Conservation (phyloP, 1,140 invertebrate species). For the Euschistus heros region DNA sequence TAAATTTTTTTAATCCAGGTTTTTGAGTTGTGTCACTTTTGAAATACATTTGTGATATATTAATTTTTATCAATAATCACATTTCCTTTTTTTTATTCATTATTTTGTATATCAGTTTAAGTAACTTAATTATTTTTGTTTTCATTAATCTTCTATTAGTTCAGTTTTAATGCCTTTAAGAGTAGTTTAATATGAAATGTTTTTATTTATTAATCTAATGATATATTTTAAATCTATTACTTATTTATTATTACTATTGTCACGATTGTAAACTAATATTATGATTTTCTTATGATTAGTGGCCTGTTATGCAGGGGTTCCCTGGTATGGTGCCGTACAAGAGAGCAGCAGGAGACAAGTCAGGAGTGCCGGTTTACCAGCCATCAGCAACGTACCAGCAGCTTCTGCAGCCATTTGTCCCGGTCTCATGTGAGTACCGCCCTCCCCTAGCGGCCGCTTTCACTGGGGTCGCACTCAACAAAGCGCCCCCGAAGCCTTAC, state of each 20-base stretch:
- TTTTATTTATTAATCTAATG: too few species aligned
- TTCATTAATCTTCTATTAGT: too few species aligned
- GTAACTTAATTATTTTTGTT: too few species aligned
- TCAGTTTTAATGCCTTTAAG: too few species aligned
- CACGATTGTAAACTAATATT: not conserved
- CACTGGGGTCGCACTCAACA: constrained; percentile 46
- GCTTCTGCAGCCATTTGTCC: constrained; percentile 89
- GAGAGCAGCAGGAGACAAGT: constrained; percentile 87
- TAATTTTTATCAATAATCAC: too few species aligned
- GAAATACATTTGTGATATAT: too few species aligned
- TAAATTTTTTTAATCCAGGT: too few species aligned
- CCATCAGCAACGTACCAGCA: constrained; percentile 88
- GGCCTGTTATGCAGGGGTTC: constrained; percentile 56
- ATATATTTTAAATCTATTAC: not conserved
- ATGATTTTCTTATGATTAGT: constrained; percentile 3
- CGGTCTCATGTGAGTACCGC: constrained; percentile 80
- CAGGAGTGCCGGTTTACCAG: constrained; percentile 86
- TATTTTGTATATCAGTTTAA: too few species aligned
- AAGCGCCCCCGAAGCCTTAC: constrained; percentile 32
- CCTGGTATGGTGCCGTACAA: constrained; percentile 90
- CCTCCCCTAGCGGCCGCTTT: constrained; percentile 32
- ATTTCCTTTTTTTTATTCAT: too few species aligned
- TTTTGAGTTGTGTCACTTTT: too few species aligned
- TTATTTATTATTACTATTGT: constrained; percentile 1
- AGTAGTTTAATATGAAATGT: too few species aligned